phyloP scores from a whole-genome alignment of 1,140 invertebrate genomes.

The Drosophila suzukii region DNA sequence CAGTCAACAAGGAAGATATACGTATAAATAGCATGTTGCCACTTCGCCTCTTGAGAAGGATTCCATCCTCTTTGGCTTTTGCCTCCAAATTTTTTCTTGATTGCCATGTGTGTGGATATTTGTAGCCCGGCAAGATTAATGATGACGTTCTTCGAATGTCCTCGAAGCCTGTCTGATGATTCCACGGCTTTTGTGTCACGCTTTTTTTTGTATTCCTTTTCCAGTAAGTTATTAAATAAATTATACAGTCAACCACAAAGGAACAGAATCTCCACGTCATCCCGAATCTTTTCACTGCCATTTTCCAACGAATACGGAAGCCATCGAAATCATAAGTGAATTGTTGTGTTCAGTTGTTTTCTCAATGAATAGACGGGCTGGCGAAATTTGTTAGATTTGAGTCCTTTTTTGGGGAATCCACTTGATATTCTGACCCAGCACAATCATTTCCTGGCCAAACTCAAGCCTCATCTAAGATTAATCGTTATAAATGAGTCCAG shows the following conservation, averaged over 20 bases:
- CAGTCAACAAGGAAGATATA: conserved; percentile 9
- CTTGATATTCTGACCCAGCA: conserved; percentile 22
- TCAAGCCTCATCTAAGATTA: conserved; percentile 20
- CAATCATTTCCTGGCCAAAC: conserved; percentile 31
- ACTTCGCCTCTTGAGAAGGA: conserved; percentile 14
- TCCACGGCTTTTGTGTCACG: conserved; percentile 4
- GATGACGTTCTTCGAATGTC: conserved; percentile 42
- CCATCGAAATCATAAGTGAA: conserved; percentile 30
- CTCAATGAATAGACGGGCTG: conserved; percentile 20
- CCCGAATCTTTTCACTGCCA: conserved; percentile 8
- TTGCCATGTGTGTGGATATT: conserved; percentile 27
- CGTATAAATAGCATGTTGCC: conserved; percentile 36
- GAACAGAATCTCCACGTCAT: conserved; percentile 15
- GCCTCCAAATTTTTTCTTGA: conserved; percentile 10
- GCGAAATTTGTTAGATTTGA: conserved; percentile 5
- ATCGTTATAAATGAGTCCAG: conserved; percentile 34
- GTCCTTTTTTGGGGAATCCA: not conserved
- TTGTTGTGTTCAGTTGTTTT: conserved; percentile 20
- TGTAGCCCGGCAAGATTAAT: conserved; percentile 57
- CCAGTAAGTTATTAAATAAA: conserved; percentile 68
- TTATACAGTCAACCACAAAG: conserved; percentile 53
- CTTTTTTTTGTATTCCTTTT: conserved; percentile 23
- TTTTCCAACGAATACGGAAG: conserved; percentile 5
- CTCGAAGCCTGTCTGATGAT: conserved; percentile 21
- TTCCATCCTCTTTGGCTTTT: not conserved